Evolutionary conservation across 2,888 invertebrate species (phyloP), one percentile per base, ranked within the genome.

Genomic region (Tortricodes alternella): DNA sequence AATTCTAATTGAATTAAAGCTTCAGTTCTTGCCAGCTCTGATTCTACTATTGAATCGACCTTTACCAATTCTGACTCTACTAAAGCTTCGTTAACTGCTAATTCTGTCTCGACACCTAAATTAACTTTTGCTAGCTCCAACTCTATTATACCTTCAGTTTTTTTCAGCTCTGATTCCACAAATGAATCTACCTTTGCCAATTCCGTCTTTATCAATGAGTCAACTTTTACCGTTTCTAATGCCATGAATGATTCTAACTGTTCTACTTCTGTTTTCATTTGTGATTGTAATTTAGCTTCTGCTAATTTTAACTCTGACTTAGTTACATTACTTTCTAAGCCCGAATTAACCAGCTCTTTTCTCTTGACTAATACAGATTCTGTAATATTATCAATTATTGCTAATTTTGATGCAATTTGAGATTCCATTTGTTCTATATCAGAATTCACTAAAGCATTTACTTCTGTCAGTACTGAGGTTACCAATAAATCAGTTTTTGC

Each of bases 11-110:
- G 8, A 16, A 52, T 32, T 13, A 52, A 3, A 1, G 15, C 13
- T 18, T 43, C 34, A 0, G 32, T 23, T 3, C 35, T 43, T 0
- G 16, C 13, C 6, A 52, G 13, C n/a, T 52, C 43, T 24, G 43
- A 13, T 18, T 52, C 43, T n/a, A 52, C 1, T 13, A 52, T 35
- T 27, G 11, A 2, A 16, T 43, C 24, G 9, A 52, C 35, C 9
- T 32, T 52, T 19, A 23, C 24, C 18, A 34, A 24, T 35, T 43
- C 43, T 3, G 43, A 35, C n/a, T 52, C 41, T 0, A 52, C 7
- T 9, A 43, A 9, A n/a, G 35, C 21, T 16, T 43, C 41, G n/a
- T 11, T 11, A 35, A 19, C 16, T 9, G 11, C 32, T 13, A 52
- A 15, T 35, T 43, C 15, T 6, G 43, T 35, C 16, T 35, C 27